Conservation (phyloP, 92 coral and sea anemone genomes). For the Parazoanthus darwini region DNA sequence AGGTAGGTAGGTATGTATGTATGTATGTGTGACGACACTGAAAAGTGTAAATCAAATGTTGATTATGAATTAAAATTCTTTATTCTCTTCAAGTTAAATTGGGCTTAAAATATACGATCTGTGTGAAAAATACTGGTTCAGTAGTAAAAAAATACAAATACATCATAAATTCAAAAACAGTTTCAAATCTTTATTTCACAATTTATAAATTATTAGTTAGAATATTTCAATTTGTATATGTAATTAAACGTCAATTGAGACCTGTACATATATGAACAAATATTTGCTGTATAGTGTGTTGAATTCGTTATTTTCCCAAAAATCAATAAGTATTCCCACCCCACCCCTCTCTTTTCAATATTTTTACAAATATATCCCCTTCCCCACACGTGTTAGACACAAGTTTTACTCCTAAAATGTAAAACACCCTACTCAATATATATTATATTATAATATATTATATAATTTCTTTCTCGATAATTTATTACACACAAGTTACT, state of each 20-base stretch:
- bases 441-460: too few relatives aligned
- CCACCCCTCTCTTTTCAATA: background rate
- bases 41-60: too few relatives aligned
- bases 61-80: too few relatives aligned
- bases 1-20: too few relatives aligned
- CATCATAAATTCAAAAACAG: background rate
- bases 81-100: too few relatives aligned
- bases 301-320: background rate
- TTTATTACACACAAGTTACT: conserved; percentile 7
- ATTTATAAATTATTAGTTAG: background rate
- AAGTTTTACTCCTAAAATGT: background rate
- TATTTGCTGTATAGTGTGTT: too few relatives aligned
- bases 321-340: background rate
- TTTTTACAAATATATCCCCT: background rate
- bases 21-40: too few relatives aligned
- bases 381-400: background rate
- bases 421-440: background rate
- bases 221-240: background rate
- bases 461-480: too few relatives aligned
- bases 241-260: background rate
- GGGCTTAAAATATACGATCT: too few relatives aligned
- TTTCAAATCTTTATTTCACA: background rate
- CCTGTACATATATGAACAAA: background rate
- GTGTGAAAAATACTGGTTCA: too few relatives aligned
- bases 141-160: background rate